Evolutionary conservation across 2,113 vertebrate species (phyloP), one percentile per base, ranked within the genome.

Genomic region (Ibidorhyncha struthersii): DNA sequence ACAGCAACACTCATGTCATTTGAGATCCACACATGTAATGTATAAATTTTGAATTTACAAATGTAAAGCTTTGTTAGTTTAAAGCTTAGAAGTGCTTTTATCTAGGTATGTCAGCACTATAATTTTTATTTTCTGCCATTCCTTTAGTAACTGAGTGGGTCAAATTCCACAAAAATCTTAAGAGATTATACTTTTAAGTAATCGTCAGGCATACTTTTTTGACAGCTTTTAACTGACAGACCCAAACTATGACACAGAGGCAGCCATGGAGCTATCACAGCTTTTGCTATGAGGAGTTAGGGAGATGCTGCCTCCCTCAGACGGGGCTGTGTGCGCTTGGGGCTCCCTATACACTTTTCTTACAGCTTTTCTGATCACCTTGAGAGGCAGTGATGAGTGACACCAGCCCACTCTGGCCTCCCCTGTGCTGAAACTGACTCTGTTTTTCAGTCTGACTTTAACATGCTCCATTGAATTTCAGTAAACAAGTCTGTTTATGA

Each of bases 401-500:
- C 82, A 90, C 21, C 53, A 92, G 26, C 69, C 58, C 36, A 73
- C 12, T 86, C 50, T 53, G 26, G 29, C 81, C 47, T 93, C 52
- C 56, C 55, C 29, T 88, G 40, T 73, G 72, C 47, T 55, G 69
- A 89, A 92, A 85, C 36, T 80, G 67, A 25, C 32, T 69, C 29
- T 86, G 67, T 67, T 96, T 95, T 92, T 89, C 93, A 80, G 61
- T 29, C 70, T 87, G 66, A 85, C 43, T 96, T 96, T 89, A 96
- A 40, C 63, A 96, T 93, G 94, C 69, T 97, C 89, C 79, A 71
- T 58, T 95, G 94, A 89, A 83, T 94, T 96, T 89, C 84, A 84
- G 95, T 97, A 97, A 97, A 97, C 89, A 97, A 92, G 74, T 73
- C 79, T 88, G 66, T 93, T 96, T 95, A 95, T 87, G 81, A 88